Evolutionary conservation across 2,113 vertebrate species (phyloP).

Genomic region (Chinchilla lanigera): DNA sequence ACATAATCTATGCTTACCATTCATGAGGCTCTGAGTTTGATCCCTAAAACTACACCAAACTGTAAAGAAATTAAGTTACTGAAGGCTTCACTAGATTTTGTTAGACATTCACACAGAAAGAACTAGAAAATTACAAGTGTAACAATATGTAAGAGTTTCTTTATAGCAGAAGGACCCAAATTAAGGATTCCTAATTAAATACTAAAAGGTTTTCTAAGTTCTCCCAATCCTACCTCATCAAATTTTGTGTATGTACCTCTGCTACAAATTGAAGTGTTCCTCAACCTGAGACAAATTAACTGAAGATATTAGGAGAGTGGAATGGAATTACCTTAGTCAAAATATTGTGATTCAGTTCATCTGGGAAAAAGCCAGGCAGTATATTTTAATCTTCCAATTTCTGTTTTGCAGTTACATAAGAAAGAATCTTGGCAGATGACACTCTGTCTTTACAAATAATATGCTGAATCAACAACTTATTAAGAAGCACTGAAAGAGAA

Average conservation of each 20-base stretch:
- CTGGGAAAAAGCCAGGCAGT: not conserved
- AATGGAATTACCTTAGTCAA: not conserved
- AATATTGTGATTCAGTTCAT: not conserved
- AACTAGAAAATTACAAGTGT: not conserved
- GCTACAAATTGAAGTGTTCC: too few species aligned
- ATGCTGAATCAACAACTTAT: not conserved
- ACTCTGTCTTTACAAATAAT: not conserved
- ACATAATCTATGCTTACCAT: not conserved
- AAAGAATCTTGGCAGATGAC: not conserved
- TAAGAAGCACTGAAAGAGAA: not conserved
- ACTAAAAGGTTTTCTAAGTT: not conserved
- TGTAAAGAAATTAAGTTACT: not conserved
- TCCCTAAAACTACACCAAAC: not conserved
- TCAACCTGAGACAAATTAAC: not conserved
- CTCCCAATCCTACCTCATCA: not conserved
- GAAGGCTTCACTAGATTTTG: not conserved
- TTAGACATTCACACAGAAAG: not conserved
- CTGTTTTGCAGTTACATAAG: not conserved
- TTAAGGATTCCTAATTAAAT: not conserved
- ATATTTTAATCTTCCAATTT: not conserved
- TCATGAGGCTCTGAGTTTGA: not conserved
- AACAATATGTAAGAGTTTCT: not conserved
- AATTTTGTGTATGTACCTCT: not conserved
- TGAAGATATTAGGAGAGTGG: not conserved
- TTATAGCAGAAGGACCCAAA: not conserved